Evolutionary conservation across 2,113 vertebrate genomes (phyloP), one percentile per base, ranked within the genome.

Genomic region (Xenopus laevis): DNA sequence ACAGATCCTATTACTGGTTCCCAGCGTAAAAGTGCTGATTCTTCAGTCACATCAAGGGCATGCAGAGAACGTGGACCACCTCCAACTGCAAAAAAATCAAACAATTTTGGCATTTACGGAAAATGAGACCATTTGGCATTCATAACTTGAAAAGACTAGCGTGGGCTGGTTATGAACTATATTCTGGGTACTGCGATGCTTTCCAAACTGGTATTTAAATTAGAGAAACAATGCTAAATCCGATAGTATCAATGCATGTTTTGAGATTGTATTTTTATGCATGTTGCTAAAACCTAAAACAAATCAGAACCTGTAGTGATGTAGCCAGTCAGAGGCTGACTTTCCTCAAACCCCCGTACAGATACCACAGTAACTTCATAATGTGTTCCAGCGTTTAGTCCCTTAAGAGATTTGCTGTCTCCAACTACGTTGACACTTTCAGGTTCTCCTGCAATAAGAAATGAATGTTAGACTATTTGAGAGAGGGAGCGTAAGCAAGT

Each of bases 361-460:
- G 94, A 93, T 71, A 94, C 84, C 69, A 96, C 80, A 0, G 80
- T 92, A 78, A 96, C 89, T 83, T 94, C 93, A 0, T 95, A 95
- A 0, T 83, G 77, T 4, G 92, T 85, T 1, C 92, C 93, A 0
- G 94, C 92, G 0, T 66, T 76, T 46, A 96, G 88, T 1, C 72
- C 62, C 0, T 81, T 74, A 0, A 96, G 86, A 13, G 9, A 13
- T 15, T 91, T 61, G 13, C 45, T 72, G n/a, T 83, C 82, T 0
- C 90, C 86, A 3, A 84, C 85, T 69, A 93, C 80, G 0, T 79
- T 78, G 46, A 90, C 71, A 0, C 94, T 94, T 23, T 83, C 82
- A 0, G 93, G 93, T 77, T 95, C 93, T 2, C 90, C 94, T 95
- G 80, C 17, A 44, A 50, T 13, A 12, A 9, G 18, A 66, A 66